Base-by-base conservation (phyloP, 2,888 invertebrate genomes). In the Myopa tessellatipennis region DNA sequence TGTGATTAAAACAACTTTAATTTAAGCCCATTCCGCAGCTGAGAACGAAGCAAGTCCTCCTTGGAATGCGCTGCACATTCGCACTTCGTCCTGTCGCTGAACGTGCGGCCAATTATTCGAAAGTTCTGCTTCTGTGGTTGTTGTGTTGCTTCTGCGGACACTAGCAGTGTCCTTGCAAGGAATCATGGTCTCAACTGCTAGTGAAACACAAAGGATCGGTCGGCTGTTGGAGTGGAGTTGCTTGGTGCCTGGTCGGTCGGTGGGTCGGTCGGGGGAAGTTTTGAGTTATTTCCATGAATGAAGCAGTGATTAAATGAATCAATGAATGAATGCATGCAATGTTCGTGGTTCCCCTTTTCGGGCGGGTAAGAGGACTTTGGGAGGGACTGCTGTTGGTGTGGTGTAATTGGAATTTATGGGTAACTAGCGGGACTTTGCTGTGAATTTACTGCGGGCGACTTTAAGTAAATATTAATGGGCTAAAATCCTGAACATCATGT, bases 381-480 rank as follows among this genome's bases (percentile, higher is more conserved):
- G 40, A 36, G n/a, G 67, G 40, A 16, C 16, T n/a, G 18, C 26
- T 7, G 38, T 67, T 16, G 45, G 45, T 45, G 6, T 26, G 12
- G 12, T 45, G 50, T 58, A 60, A 75, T 75, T 75, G 68, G 10
- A 75, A 68, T 69, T 75, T 69, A 75, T 69, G 69, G 40, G 45
- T 16, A 16, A 34, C 18, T 69, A n/a, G 14, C 45, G 38, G 16
- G 40, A 34, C 16, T 10, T 68, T 18, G 68, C 45, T 1, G 45
- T 12, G 26, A n/a, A 69, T 40, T 26, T 40, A 69, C 50, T 45
- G 50, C 69, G 18, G n/a, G 40, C n/a, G 18, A 8, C 71, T 71
- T 60, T 58, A 58, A 71, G 55, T 71, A 14, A 14, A 58, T 26
- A 34, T 14, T 14, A 36, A 65, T 40, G 69, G 8, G 18, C 12